Evolutionary conservation across 2,888 invertebrate species (phyloP).

Genomic region (Merodon equestris): DNA sequence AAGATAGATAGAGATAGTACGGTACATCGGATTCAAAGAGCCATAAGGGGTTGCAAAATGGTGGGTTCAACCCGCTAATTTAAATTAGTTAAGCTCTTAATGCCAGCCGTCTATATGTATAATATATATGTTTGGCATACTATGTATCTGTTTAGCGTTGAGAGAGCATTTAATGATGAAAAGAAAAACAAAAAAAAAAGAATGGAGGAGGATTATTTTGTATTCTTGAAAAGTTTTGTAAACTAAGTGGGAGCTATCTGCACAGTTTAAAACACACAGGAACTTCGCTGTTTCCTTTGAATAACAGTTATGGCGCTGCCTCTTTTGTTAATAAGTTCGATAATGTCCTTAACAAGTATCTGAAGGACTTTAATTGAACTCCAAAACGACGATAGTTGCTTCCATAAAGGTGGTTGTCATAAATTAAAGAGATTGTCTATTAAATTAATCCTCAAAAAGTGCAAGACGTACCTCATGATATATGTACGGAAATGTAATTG

Average conservation of each 20-base stretch:
- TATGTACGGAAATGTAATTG: too few species aligned
- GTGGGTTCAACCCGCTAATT: slow-evolving; percentile 66
- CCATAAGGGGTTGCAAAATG: slow-evolving; percentile 61
- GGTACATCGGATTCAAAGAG: slow-evolving; percentile 18
- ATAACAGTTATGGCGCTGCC: too few species aligned
- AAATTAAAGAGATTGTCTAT: too few species aligned
- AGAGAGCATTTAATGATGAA: background rate
- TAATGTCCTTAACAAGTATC: too few species aligned
- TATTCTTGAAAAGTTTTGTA: background rate
- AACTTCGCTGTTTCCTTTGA: too few species aligned
- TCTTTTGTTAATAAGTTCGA: too few species aligned
- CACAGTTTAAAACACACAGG: too few species aligned
- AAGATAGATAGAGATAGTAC: slow-evolving; percentile 47
- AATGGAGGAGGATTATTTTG: background rate
- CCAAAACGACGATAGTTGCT: too few species aligned
- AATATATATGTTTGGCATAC: background rate
- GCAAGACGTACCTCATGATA: too few species aligned
- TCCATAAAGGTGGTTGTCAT: too few species aligned
- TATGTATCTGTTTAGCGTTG: background rate
- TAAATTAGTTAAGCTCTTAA: slow-evolving; percentile 63
- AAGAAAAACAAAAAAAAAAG: background rate
- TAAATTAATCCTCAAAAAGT: too few species aligned
- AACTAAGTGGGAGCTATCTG: background rate
- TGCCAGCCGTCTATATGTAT: slow-evolving; percentile 2
- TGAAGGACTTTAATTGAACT: too few species aligned